Evolutionary conservation across 2,113 vertebrate genomes (phyloP).

Genomic region (Lampris megalopsis): DNA sequence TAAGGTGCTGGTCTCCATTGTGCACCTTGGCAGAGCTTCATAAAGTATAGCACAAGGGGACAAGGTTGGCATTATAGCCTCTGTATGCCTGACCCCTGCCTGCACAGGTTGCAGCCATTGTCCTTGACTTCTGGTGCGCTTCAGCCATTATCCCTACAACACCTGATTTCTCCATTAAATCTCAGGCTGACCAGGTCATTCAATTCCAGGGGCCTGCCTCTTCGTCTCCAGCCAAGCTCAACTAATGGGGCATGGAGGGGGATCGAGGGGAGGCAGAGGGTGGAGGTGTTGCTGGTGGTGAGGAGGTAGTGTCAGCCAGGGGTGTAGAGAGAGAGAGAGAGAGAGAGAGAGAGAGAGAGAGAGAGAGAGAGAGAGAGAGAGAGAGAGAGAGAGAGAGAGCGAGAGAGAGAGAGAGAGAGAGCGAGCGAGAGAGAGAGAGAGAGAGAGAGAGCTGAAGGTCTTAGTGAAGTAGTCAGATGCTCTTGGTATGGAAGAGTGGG

Average conservation of each 20-base stretch:
- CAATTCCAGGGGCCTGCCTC: slow-evolving; percentile 93
- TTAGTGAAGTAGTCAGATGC: slow-evolving; percentile 65
- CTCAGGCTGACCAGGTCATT: slow-evolving; percentile 97
- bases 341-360: slow-evolving; percentile 23
- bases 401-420: too few relatives aligned
- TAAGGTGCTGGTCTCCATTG: slow-evolving; percentile 50
- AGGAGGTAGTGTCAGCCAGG: slow-evolving; percentile 68
- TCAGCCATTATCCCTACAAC: slow-evolving; percentile 89
- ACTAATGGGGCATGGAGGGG: slow-evolving; percentile 90
- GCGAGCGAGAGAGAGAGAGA: too few relatives aligned
- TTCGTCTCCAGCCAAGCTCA: slow-evolving; percentile 96
- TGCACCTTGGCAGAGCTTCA: slow-evolving; percentile 65
- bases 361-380: slow-evolving; percentile 40
- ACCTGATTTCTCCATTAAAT: slow-evolving; percentile 95
- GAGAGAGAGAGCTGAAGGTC: slow-evolving; percentile 50
- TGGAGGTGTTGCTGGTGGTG: slow-evolving; percentile 63
- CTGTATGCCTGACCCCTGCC: slow-evolving; percentile 76
- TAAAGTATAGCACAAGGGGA: slow-evolving; percentile 73
- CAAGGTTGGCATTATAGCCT: slow-evolving; percentile 75
- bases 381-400: slow-evolving; percentile 29
- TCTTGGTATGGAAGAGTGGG: slow-evolving; percentile 49
- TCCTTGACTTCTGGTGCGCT: slow-evolving; percentile 91
- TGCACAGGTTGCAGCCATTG: slow-evolving; percentile 78
- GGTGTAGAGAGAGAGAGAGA: slow-evolving; percentile 58
- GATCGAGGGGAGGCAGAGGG: slow-evolving; percentile 76